Conservation (phyloP, 2,888 invertebrate genomes). For the Patella caerulea region DNA sequence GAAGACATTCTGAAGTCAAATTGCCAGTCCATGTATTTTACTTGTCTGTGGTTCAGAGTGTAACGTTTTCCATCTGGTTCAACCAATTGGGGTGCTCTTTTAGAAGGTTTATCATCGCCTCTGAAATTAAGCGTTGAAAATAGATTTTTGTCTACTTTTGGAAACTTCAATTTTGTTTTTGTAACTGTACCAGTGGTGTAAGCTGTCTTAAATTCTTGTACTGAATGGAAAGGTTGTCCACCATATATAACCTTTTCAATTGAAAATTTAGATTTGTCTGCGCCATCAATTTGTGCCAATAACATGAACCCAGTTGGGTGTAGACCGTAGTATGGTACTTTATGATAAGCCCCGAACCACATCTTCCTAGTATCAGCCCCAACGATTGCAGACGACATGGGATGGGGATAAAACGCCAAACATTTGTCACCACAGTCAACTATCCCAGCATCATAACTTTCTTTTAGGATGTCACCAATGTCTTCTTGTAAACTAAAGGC, state of each 20-base stretch:
- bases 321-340: slow-evolving; percentile 42
- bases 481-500: slow-evolving; percentile 34
- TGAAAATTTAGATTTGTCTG: slow-evolving; percentile 32
- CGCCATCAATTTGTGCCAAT: slow-evolving; percentile 45
- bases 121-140: slow-evolving; percentile 36
- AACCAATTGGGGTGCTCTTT: slow-evolving; percentile 47
- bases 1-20: slow-evolving; percentile 59
- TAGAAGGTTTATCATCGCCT: slow-evolving; percentile 30
- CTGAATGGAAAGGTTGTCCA: slow-evolving; percentile 33
- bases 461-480: slow-evolving; percentile 45
- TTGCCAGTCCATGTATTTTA: slow-evolving; percentile 60
- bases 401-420: slow-evolving; percentile 39
- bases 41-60: slow-evolving; percentile 49
- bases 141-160: slow-evolving; percentile 3
- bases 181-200: slow-evolving; percentile 24
- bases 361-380: slow-evolving; percentile 39
- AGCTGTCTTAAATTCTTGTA: slow-evolving; percentile 33
- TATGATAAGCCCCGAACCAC: slow-evolving; percentile 46
- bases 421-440: slow-evolving; percentile 46
- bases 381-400: slow-evolving; percentile 38
- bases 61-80: slow-evolving; percentile 64
- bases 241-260: slow-evolving; percentile 45
- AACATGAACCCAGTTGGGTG: slow-evolving; percentile 51
- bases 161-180: slow-evolving; percentile 12
- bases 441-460: slow-evolving; percentile 54